phyloP scores from a whole-genome alignment of 2,113 vertebrate genomes.

The Pygoscelis adeliae region DNA sequence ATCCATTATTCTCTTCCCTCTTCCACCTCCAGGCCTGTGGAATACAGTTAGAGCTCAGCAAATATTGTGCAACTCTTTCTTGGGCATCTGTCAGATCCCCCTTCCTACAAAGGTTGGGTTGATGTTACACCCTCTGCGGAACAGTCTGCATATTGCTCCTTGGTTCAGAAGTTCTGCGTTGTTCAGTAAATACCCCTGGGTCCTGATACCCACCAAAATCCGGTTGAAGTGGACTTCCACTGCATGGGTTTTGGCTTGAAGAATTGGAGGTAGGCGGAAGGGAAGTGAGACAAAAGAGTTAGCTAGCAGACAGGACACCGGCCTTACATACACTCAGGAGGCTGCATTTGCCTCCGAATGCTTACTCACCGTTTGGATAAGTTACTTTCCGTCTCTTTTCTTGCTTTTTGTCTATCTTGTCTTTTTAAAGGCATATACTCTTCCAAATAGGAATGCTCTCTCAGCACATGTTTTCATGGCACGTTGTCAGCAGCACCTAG shows the following conservation, averaged over 20 bases:
- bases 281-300: background rate
- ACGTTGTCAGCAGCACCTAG: background rate
- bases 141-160: accelerated
- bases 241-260: background rate
- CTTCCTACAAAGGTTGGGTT: background rate
- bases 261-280: background rate
- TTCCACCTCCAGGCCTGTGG: background rate
- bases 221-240: background rate
- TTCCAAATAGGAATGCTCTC: background rate
- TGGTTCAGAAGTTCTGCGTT: background rate
- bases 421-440: background rate
- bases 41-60: background rate
- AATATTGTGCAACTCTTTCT: background rate
- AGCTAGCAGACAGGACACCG: background rate
- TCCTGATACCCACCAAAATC: background rate
- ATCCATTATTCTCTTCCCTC: background rate
- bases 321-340: accelerated
- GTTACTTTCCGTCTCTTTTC: background rate
- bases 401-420: background rate
- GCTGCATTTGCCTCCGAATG: background rate
- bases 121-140: background rate
- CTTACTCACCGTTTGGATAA: background rate
- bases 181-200: background rate
- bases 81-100: background rate
- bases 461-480: background rate